Base-by-base conservation (phyloP, 1,140 invertebrate species). In the Sogatella furcifera region DNA sequence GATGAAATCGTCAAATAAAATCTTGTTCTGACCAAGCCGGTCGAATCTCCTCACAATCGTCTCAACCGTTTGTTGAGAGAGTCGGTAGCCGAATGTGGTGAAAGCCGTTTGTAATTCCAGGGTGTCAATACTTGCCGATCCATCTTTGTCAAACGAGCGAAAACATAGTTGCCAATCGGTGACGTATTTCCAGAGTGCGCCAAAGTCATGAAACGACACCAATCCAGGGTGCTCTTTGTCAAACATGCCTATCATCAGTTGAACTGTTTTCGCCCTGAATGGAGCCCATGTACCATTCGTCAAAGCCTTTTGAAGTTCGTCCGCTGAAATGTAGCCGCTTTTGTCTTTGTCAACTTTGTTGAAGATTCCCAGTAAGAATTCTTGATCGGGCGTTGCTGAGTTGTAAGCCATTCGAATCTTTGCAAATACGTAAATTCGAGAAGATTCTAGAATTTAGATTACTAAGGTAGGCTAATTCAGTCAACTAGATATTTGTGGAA, bases 1-100 rank as follows among this genome's bases (percentile, higher is more conserved):
- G 68, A 99, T 98, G 69, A 98, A 99, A 76, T 98, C 96, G 81
- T 99, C 97, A 81, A 99, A 98, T 31, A 93, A 83, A 65, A 98
- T 90, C 0, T 84, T 89, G 43, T 90, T 90, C 66, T 80, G 78
- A 15, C 93, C 93, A 70, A 84, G 85, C 64, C 95, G 78, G 74
- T 98, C 95, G 79, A 97, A 98, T 75, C 97, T 98, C 64, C 85
- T 81, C 22, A 99, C 80, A 63, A 98, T 78, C 52, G 89, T 83
- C 63, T 84, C 80, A 62, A 95, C 82, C 56, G 96, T 85, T 60
- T 80, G 73, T 65, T 96, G 90, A 9, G 86, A 90, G n/a, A 98
- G 75, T 65, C 92, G 76, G 67, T 92, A 93, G n/a, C 96, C 95
- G 77, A 99, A 98, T 52, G 85, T 85, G 14, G 84, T 89, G 0